phyloP scores from a whole-genome alignment of 30 jellyfish, hydroid and myxozoan species.

The Chrysaora quinquecirrha region DNA sequence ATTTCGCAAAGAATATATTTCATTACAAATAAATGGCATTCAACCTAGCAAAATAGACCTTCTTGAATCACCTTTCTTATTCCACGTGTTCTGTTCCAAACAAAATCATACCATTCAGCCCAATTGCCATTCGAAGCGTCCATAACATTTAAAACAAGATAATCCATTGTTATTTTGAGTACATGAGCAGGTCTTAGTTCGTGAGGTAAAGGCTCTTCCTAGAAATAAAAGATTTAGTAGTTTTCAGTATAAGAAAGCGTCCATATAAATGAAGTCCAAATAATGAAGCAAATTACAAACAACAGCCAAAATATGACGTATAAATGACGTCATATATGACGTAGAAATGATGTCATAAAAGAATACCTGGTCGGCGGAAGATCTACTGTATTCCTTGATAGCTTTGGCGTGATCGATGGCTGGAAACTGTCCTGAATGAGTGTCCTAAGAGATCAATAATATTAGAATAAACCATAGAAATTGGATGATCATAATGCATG shows the following conservation, averaged over 20 bases:
- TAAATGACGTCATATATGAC: no score
- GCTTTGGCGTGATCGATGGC: slow-evolving; percentile 66
- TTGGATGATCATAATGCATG: no score
- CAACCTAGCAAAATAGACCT: no score
- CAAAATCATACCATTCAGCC: slow-evolving; percentile 96
- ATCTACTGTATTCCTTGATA: slow-evolving; percentile 95
- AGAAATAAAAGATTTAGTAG: no score
- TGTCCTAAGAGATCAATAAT: slow-evolving; percentile 26
- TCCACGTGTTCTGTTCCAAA: slow-evolving; percentile 94
- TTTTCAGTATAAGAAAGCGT: no score
- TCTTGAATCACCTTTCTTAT: slow-evolving; percentile 91
- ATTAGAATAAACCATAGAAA: no score
- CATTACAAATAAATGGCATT: no score
- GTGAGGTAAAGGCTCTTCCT: slow-evolving; percentile 97
- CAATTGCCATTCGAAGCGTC: slow-evolving; percentile 62
- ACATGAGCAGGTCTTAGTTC: slow-evolving; percentile 87
- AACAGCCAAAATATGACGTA: no score
- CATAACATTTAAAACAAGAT: slow-evolving; percentile 77
- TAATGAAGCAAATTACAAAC: no score
- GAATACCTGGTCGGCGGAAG: slow-evolving; percentile 93
- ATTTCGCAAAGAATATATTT: no score
- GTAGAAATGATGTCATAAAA: background rate
- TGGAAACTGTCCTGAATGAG: slow-evolving; percentile 52
- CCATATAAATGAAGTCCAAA: no score
- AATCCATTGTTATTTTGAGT: slow-evolving; percentile 78